Conservation (phyloP, 2,888 invertebrate species). For the Cotesia congregata region DNA sequence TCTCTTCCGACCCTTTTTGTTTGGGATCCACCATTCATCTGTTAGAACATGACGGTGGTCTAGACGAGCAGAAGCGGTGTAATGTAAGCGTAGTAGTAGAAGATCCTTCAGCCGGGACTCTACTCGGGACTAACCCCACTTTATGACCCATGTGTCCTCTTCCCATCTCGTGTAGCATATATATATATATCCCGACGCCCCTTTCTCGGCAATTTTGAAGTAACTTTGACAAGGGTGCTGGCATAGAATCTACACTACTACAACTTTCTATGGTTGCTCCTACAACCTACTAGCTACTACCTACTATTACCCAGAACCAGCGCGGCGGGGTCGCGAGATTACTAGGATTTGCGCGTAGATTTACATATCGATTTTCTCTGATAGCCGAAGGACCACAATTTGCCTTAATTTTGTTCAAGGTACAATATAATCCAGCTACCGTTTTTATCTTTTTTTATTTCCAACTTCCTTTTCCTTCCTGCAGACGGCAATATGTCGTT, state of each 20-base stretch:
- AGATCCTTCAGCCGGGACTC: conserved; percentile 64
- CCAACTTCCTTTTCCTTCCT: conserved; percentile 6
- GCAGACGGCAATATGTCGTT: not conserved
- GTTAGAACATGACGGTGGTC: conserved; percentile 52
- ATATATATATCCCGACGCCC: conserved; percentile 32
- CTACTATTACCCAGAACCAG: conserved; percentile 42
- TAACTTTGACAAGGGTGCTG: conserved; percentile 28
- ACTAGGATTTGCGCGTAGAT: conserved; percentile 69
- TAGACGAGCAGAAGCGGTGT: conserved; percentile 55
- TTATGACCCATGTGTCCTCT: conserved; percentile 59
- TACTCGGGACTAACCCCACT: conserved; percentile 65
- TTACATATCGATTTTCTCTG: conserved; percentile 68
- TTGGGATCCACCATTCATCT: conserved; percentile 55
- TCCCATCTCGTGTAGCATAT: conserved; percentile 45
- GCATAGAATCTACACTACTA: conserved; percentile 19
- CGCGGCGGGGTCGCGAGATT: conserved; percentile 57
- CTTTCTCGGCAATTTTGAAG: conserved; percentile 17
- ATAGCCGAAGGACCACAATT: conserved; percentile 60
- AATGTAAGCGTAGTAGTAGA: not conserved
- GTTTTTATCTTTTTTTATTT: conserved; percentile 35
- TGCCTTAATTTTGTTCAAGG: conserved; percentile 62
- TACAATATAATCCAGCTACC: conserved; percentile 27
- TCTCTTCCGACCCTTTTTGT: conserved; percentile 56
- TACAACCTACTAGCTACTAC: conserved; percentile 35
- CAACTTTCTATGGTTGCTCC: conserved; percentile 33